A percentile compares a stretch with the other conserved stretches of the same genome.
phyloP scores from a whole-genome alignment of 2,888 invertebrate genomes.

The Melanargia galathea region DNA sequence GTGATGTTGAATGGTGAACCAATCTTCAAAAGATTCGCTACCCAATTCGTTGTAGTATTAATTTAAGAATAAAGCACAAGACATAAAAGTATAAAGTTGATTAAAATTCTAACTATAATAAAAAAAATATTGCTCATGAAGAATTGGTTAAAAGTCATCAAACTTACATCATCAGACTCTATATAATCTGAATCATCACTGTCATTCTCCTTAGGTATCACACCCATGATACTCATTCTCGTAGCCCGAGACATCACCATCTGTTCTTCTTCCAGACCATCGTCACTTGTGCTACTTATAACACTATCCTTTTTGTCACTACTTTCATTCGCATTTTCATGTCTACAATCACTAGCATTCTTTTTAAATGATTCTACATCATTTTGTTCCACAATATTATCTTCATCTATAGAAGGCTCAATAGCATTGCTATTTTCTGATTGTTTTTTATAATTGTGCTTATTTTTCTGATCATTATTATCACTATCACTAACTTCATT shows the following conservation, averaged over 20 bases:
- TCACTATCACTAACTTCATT: slow-evolving; percentile 9
- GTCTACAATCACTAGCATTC: neutral
- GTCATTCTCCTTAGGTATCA: slow-evolving; percentile 61
- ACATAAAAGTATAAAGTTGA: too few species aligned
- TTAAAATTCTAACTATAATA: too few species aligned
- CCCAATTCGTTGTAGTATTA: too few species aligned
- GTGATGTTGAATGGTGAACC: too few species aligned
- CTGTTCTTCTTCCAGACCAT: slow-evolving; percentile 59
- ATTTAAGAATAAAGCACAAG: too few species aligned
- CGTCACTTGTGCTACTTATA: slow-evolving; percentile 37
- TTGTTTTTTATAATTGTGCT: neutral
- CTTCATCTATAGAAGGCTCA: slow-evolving; percentile 4
- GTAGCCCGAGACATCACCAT: slow-evolving; percentile 76
- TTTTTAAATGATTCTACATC: neutral
- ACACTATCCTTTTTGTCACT: slow-evolving; percentile 36
- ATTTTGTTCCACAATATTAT: neutral
- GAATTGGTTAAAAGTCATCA: too few species aligned
- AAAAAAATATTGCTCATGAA: too few species aligned
- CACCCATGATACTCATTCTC: slow-evolving; percentile 76
- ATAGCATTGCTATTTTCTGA: neutral
- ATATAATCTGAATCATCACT: slow-evolving; percentile 76
- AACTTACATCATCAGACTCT: slow-evolving; percentile 73
- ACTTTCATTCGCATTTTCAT: slow-evolving; percentile 28
- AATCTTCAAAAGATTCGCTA: too few species aligned
- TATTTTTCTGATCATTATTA: slow-evolving; percentile 1